These are phyloP conservation scores for Actinia tenebrosa DNA, from an alignment of 64 coral and sea anemone genomes.

Conservation along the genomic window DNA sequence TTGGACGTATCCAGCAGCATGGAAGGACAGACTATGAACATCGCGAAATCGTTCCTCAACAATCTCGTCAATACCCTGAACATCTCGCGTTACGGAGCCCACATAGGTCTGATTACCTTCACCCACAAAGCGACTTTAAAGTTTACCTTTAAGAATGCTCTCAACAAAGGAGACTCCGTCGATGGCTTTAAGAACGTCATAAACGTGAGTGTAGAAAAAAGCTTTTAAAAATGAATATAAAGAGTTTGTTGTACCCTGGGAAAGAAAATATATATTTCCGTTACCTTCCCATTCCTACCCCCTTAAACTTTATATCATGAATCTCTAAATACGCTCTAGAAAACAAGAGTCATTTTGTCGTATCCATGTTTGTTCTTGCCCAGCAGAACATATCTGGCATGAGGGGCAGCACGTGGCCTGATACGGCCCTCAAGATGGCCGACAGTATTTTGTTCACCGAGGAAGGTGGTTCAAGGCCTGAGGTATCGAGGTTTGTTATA, in stretches of 20 bases:
- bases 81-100: constrained; percentile 8
- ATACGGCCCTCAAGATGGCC: neutral
- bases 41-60: neutral
- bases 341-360: too few species aligned
- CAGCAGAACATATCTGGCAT: neutral
- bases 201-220: neutral
- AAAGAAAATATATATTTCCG: too few species aligned
- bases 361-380: neutral
- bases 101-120: neutral
- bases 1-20: constrained; percentile 23
- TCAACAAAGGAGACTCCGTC: neutral
- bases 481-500: neutral
- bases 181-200: neutral
- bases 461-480: neutral
- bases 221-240: too few species aligned
- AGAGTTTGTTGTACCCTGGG: too few species aligned
- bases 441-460: constrained; percentile 2
- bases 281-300: too few species aligned
- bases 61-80: neutral
- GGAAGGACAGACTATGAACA: neutral
- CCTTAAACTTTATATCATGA: too few species aligned
- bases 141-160: neutral
- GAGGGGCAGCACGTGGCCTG: neutral
- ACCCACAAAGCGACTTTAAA: neutral
- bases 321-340: too few species aligned